These are phyloP conservation scores for Aldrovandia affinis DNA, from an alignment of 2,797 vertebrate genomes.

Conservation along the genomic window DNA sequence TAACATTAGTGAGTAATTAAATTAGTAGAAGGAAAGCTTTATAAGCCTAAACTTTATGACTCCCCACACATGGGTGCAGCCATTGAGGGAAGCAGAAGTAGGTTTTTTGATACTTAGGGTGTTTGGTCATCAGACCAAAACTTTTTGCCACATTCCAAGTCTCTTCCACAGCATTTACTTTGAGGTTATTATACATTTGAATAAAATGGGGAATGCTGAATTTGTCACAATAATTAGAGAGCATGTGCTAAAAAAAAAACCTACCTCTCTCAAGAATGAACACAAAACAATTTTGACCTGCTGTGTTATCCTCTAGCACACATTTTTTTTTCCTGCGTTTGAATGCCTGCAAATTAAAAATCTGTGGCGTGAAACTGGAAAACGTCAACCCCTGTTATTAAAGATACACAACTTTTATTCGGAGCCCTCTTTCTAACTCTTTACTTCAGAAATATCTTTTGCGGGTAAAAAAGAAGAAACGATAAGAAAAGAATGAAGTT, in stretches of 20 bases:
- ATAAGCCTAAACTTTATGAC: background rate
- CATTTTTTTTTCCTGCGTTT: background rate
- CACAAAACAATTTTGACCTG: conserved; percentile 1
- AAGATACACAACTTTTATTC: background rate
- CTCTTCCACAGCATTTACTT: background rate
- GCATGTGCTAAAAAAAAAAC: conserved; percentile 1
- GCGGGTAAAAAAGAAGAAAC: background rate
- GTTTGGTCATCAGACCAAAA: background rate
- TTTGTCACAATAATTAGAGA: background rate
- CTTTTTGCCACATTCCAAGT: background rate
- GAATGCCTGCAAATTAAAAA: conserved; percentile 14
- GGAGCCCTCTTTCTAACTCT: background rate
- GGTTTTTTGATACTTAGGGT: background rate
- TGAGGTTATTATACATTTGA: background rate
- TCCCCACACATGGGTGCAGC: background rate
- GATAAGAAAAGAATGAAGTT: background rate
- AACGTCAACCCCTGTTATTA: background rate
- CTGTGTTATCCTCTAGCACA: background rate
- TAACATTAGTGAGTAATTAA: background rate
- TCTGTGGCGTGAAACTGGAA: background rate
- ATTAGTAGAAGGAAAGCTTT: background rate
- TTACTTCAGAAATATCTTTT: background rate
- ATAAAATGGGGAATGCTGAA: background rate
- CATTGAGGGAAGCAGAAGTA: background rate
- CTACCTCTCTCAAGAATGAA: background rate